Evolutionary conservation across 2,113 vertebrate genomes (phyloP), one percentile per base, ranked within the genome.

Genomic region (Phoxinus phoxinus): DNA sequence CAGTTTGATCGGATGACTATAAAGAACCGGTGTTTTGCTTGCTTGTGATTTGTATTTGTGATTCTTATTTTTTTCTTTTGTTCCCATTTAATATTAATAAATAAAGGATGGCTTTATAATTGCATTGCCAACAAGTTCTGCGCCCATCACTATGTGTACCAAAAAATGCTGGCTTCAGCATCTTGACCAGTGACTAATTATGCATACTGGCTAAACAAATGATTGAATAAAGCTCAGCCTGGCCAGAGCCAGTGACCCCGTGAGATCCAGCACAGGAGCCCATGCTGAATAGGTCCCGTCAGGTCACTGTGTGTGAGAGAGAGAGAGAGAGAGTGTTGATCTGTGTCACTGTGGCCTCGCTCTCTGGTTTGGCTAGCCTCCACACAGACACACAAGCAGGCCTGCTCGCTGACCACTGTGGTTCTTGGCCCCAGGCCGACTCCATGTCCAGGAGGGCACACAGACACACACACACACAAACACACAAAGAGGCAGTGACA

Each of bases 371-470:
- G 92, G 92, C 94, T 90, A 21, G 85, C 85, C 87, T 93, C 92
- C 91, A 90, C 91, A 87, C 88, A 89, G 90, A 90, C 90, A 89
- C 37, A 87, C 61, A 73, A 84, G 44, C 67, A 86, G 91, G 88
- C 92, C 88, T 58, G 90, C 91, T 91, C 92, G 92, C 91, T 92
- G 92, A 92, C 93, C 93, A 93, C 91, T 86, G 63, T 87, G 81
- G 90, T 89, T 92, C 88, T 93, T 94, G 93, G 94, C 94, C 87
- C 76, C 84, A 88, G 89, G 92, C 94, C 93, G 92, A 91, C 87
- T 79, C 53, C 1, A 88, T 90, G 92, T 91, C 91, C 92, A 93
- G 88, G 89, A 91, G 89, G 91, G 91, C 90, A 80, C 87, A 81
- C 88, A 90, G 88, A 85, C 77, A 69, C 88, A 88, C 72, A 77